phyloP scores from a whole-genome alignment of 2,888 invertebrate genomes.

The Tiphia femorata region DNA sequence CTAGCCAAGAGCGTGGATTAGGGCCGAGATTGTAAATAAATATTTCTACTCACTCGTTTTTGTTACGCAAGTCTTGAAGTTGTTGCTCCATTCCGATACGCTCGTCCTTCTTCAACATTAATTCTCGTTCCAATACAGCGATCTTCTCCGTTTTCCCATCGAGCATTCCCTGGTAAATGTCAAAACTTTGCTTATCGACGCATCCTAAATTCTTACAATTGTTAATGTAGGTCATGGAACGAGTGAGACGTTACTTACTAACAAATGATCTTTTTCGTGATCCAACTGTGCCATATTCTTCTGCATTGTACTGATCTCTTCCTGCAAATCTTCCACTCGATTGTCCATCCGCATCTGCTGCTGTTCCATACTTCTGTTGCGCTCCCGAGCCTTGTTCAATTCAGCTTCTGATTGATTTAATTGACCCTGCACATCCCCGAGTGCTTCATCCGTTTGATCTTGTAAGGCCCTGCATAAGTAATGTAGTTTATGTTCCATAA shows the following conservation, averaged over 20 bases:
- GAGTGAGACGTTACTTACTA: constrained; percentile 67
- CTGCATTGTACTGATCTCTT: constrained; percentile 76
- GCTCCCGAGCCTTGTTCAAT: constrained; percentile 74
- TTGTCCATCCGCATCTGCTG: constrained; percentile 74
- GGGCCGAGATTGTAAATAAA: too few relatives aligned
- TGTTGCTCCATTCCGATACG: constrained; percentile 51
- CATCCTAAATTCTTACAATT: background rate
- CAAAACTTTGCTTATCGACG: background rate
- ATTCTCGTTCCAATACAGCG: constrained; percentile 76
- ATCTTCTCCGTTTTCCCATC: constrained; percentile 81
- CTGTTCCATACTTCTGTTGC: constrained; percentile 72
- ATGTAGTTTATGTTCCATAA: background rate
- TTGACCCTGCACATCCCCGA: constrained; percentile 79
- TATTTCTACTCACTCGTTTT: constrained; percentile 60
- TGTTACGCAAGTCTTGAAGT: constrained; percentile 57
- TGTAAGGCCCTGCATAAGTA: constrained; percentile 75
- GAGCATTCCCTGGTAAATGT: constrained; percentile 72
- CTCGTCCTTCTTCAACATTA: constrained; percentile 72
- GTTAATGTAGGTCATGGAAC: too few relatives aligned
- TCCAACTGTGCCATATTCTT: constrained; percentile 77
- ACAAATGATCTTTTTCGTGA: constrained; percentile 78
- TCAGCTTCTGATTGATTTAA: constrained; percentile 76
- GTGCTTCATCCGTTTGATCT: constrained; percentile 81
- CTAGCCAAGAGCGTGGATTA: too few relatives aligned
- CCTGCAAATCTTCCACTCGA: constrained; percentile 74